Base-by-base conservation (phyloP, 2,797 vertebrate species). In the Enteromius radiatus region DNA sequence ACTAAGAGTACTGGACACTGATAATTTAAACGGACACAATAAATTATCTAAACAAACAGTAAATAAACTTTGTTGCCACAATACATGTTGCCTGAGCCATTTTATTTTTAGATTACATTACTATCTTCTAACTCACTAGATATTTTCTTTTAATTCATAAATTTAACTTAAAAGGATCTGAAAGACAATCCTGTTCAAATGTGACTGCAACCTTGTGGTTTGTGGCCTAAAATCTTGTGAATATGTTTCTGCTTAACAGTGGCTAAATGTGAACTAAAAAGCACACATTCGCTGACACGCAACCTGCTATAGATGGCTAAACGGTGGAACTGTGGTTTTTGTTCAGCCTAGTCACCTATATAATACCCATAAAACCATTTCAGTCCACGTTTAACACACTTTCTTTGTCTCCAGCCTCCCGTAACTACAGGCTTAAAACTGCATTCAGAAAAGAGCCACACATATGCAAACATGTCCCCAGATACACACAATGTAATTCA, bases 151-250 rank as follows among this genome's bases (percentile, higher is more conserved):
- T 21, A 17, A 71, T 47, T 73, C 7, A 17, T 17, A 19, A 12
- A 47, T 17, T 11, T 26, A 49, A 5, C 41, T 21, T 71, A 2
- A 71, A 61, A 61, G 15, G 1, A 63, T 36, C 28, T 38, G 41
- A 63, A 36, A 74, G 15, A 28, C 28, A 33, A 71, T 21, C 23
- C 1, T 38, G 41, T 64, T 19, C n/a, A 56, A 52, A 82, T 21
- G 19, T n/a, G 2, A 67, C 15, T 8, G 11, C 23, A 45, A 15
- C 36, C 7, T 23, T 49, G 74, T 76, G 81, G 81, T 76, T 76
- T 82, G 73, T 76, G 73, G 81, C 45, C 38, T 8, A 61, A 1
- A 76, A 23, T 36, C 52, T 65, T 47, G 59, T 65, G n/a, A 65
- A 80, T 17, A 28, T 23, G 38, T 11, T 28, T 73, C 41, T 54